Evolutionary conservation across 1,140 invertebrate genomes (phyloP), one percentile per base, ranked within the genome.

Genomic region (Himalopsyche phryganea): DNA sequence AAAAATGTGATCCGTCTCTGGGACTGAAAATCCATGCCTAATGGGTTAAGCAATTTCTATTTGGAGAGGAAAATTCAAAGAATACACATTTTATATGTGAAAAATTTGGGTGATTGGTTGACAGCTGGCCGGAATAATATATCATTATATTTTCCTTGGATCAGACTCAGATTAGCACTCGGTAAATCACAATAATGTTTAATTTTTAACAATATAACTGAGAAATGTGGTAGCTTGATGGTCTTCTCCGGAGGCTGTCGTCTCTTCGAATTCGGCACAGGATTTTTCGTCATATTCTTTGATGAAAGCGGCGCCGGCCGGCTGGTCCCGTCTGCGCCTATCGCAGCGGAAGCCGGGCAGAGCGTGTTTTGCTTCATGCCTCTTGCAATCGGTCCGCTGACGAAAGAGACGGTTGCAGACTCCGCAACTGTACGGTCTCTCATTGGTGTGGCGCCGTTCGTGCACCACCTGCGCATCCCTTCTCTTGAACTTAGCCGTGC

Each of bases 261-360:
- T 42, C 44, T 46, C 42, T 15, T 6, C 3, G 11, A 11, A 15
- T 6, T 4, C 15, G 15, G 11, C 33, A n/a, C 6, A 35, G 33
- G 33, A 6, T 6, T 35, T n/a, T 6, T 5, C 40, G 40, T 28
- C 51, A 45, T 28, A n/a, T 46, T 28, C 9, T 35, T 35, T 6
- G 42, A 19, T 2, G 42, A 19, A 15, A 15, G 17, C 28, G 52
- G 10, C 17, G 46, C 10, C 19, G 35, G 19, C 23, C 45, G 4
- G 35, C 19, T 17, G 36, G 45, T 35, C 28, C 13, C 17, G 35
- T 35, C 35, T 48, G 45, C 19, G 54, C 45, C 45, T 48, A 44
- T 55, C 42, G 33, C 46, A 46, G 44, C 52, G 52, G 33, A 55
- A 55, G 18, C 52, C 52, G 42, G 52, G 52, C 44, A 55, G 32